phyloP scores from a whole-genome alignment of 2,888 invertebrate species.

The Drosophila sordidula region DNA sequence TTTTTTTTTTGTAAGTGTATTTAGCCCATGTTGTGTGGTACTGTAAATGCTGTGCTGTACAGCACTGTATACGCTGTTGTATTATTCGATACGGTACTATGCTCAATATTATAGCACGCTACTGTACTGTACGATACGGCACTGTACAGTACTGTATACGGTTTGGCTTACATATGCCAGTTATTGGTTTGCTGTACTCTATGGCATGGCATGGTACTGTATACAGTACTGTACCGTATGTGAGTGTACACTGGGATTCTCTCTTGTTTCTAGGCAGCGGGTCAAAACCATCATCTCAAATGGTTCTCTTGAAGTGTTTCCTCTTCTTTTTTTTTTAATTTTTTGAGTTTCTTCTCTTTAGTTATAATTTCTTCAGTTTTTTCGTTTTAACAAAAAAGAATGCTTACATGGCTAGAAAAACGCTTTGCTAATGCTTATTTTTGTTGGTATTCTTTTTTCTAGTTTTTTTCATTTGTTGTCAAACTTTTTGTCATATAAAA shows the following conservation, averaged over 20 bases:
- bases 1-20: neutral
- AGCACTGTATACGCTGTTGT: neutral
- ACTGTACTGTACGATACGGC: slow-evolving; percentile 1
- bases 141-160: neutral
- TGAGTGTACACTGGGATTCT: slow-evolving; percentile 11
- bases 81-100: neutral
- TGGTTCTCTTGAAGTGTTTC: slow-evolving; percentile 3
- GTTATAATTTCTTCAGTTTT: slow-evolving; percentile 4
- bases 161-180: too few relatives aligned
- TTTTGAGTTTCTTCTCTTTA: neutral
- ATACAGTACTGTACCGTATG: slow-evolving; percentile 8
- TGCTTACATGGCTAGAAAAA: slow-evolving; percentile 63
- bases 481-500: slow-evolving; percentile 62
- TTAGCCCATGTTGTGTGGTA: too few relatives aligned
- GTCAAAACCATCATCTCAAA: slow-evolving; percentile 8
- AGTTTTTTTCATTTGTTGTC: slow-evolving; percentile 34
- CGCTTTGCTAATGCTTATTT: slow-evolving; percentile 63
- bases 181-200: neutral
- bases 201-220: slow-evolving; percentile 10
- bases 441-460: slow-evolving; percentile 3
- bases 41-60: slow-evolving; percentile 1
- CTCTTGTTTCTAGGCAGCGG: slow-evolving; percentile 17
- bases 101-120: neutral
- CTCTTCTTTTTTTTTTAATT: slow-evolving; percentile 11
- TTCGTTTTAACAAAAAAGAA: slow-evolving; percentile 36